These are phyloP conservation scores for Amblyopsis rosae DNA, from an alignment of 2,113 vertebrate genomes.

Conservation along the genomic window DNA sequence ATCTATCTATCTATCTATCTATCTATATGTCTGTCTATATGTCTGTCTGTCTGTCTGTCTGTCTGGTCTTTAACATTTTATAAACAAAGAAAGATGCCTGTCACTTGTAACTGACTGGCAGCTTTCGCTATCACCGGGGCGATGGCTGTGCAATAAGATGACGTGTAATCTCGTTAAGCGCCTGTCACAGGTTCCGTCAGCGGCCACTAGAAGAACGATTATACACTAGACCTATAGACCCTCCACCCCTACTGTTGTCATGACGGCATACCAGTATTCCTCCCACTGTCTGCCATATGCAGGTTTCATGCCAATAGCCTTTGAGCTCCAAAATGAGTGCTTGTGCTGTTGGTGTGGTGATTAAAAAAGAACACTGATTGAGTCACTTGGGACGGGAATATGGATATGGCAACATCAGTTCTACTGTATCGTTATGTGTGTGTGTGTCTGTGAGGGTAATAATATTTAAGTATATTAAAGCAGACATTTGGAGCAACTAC, in stretches of 20 bases:
- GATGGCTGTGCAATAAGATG: constrained; percentile 29
- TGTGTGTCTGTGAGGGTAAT: not conserved
- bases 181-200: constrained; percentile 57
- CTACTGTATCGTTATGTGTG: not conserved
- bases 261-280: not conserved
- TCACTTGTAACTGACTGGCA: not conserved
- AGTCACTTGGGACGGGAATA: not conserved
- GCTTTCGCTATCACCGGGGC: not conserved
- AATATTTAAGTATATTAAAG: not conserved
- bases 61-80: not conserved
- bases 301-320: too few species aligned
- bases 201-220: constrained; percentile 52
- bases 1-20: not conserved
- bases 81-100: not conserved
- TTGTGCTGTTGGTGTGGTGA: not conserved
- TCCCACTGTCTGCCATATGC: not conserved
- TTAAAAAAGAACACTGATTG: not conserved
- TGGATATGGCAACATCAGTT: too few species aligned
- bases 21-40: not conserved
- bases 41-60: constrained; percentile 10
- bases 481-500: not conserved
- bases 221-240: constrained; percentile 41
- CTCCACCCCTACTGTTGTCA: constrained; percentile 35
- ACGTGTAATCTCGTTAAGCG: constrained; percentile 61
- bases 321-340: too few species aligned